These are phyloP conservation scores for Sclerodermus sp. DNA, from an alignment of 2,888 invertebrate genomes.

Conservation along the genomic window DNA sequence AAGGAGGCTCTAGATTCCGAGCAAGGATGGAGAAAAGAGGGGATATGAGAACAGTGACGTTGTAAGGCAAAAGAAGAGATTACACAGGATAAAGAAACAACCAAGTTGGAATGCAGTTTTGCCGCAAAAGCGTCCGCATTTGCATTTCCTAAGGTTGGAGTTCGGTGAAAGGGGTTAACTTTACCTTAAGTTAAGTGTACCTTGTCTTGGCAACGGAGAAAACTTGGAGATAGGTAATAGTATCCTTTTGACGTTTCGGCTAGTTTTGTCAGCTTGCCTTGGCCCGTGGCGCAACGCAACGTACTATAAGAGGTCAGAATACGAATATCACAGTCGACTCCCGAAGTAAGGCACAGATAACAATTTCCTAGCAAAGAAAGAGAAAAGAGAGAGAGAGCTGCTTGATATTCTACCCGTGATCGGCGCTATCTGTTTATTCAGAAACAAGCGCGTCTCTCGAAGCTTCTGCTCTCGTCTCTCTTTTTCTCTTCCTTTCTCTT, in stretches of 20 bases:
- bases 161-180: slow-evolving; percentile 10
- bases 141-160: slow-evolving; percentile 8
- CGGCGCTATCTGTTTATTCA: slow-evolving; percentile 53
- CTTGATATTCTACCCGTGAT: slow-evolving; percentile 50
- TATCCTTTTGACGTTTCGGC: neutral
- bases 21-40: neutral
- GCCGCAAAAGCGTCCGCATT: slow-evolving; percentile 15
- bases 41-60: neutral
- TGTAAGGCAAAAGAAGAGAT: slow-evolving; percentile 9
- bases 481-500: slow-evolving; percentile 5
- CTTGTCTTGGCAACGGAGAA: slow-evolving; percentile 33
- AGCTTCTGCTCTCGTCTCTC: slow-evolving; percentile 6
- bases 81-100: slow-evolving; percentile 10
- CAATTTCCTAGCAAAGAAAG: slow-evolving; percentile 34
- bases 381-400: slow-evolving; percentile 30
- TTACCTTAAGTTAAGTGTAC: slow-evolving; percentile 33
- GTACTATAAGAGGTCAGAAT: slow-evolving; percentile 22
- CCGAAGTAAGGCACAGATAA: slow-evolving; percentile 28
- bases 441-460: slow-evolving; percentile 47
- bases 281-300: slow-evolving; percentile 1
- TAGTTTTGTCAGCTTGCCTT: neutral
- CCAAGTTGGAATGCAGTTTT: slow-evolving; percentile 37
- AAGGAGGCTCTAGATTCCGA: neutral
- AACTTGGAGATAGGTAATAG: slow-evolving; percentile 26
- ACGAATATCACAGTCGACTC: slow-evolving; percentile 14